phyloP scores from a whole-genome alignment of 2,888 invertebrate species.

The Protonemura montana region DNA sequence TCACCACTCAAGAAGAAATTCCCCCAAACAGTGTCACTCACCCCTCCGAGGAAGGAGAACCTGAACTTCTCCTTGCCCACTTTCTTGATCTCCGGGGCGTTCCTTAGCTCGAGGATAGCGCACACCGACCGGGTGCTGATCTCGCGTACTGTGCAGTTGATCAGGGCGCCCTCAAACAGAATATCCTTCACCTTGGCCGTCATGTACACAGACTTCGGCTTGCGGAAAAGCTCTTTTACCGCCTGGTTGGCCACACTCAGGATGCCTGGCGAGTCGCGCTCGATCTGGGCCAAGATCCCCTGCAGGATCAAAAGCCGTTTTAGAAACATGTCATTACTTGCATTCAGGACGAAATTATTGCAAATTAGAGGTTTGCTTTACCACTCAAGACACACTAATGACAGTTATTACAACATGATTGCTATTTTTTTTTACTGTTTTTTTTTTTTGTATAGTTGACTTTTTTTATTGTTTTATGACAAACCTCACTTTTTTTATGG shows the following conservation, averaged over 20 bases:
- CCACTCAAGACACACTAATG: no score
- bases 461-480: no score
- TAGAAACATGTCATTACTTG: no score
- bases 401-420: no score
- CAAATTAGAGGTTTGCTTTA: no score
- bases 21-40: slow-evolving; percentile 57
- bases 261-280: slow-evolving; percentile 69
- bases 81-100: slow-evolving; percentile 64
- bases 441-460: no score
- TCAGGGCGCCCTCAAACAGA: slow-evolving; percentile 74
- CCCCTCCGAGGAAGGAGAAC: slow-evolving; percentile 77
- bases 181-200: slow-evolving; percentile 64
- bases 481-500: no score
- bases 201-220: slow-evolving; percentile 61
- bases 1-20: no score
- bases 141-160: slow-evolving; percentile 78
- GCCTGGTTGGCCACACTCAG: slow-evolving; percentile 74
- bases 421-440: no score
- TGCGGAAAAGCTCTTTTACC: slow-evolving; percentile 72
- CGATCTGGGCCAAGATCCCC: slow-evolving; percentile 67
- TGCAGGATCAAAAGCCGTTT: no score
- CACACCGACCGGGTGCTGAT: slow-evolving; percentile 81
- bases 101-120: slow-evolving; percentile 70
- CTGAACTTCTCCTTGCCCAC: slow-evolving; percentile 70
- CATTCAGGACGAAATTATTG: no score